Conservation (phyloP, 1,140 invertebrate species). For the Archivesica marissinica region DNA sequence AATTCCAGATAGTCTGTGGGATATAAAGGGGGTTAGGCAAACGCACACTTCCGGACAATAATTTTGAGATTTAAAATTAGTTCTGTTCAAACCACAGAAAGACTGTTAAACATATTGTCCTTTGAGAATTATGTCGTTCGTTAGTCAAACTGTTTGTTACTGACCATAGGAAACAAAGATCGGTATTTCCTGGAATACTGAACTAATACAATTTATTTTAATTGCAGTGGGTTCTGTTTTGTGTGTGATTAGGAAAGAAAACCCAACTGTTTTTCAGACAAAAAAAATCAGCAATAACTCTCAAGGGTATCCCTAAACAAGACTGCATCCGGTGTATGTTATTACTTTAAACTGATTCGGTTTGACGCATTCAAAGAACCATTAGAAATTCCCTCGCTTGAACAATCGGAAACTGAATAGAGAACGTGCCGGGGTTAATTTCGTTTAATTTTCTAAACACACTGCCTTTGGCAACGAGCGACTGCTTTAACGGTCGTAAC, state of each 20-base stretch:
- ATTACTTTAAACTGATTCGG: constrained; percentile 14
- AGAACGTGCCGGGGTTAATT: constrained; percentile 11
- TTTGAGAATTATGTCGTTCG: not conserved
- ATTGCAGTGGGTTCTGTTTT: constrained; percentile 5
- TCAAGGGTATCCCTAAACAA: constrained; percentile 8
- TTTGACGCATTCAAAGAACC: constrained; percentile 7
- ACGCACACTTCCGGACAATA: not conserved
- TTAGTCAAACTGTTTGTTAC: not conserved
- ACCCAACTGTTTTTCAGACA: not conserved
- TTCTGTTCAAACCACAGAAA: constrained; percentile 2
- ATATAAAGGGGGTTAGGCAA: not conserved
- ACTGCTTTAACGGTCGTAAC: not conserved
- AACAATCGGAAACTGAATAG: constrained; percentile 8
- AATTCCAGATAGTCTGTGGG: constrained; percentile 10
- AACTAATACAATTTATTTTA: constrained; percentile 12
- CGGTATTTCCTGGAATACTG: not conserved
- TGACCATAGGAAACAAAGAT: not conserved
- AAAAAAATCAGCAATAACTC: constrained; percentile 10
- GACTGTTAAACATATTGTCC: not conserved
- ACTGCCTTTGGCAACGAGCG: not conserved
- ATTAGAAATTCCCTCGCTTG: constrained; percentile 5
- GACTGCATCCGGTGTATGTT: not conserved
- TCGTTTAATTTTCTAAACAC: constrained; percentile 25
- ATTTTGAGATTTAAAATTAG: not conserved
- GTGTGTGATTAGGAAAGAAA: constrained; percentile 9